Evolutionary conservation across 1,140 invertebrate genomes (phyloP).

Genomic region (Cryptotermes secundus): DNA sequence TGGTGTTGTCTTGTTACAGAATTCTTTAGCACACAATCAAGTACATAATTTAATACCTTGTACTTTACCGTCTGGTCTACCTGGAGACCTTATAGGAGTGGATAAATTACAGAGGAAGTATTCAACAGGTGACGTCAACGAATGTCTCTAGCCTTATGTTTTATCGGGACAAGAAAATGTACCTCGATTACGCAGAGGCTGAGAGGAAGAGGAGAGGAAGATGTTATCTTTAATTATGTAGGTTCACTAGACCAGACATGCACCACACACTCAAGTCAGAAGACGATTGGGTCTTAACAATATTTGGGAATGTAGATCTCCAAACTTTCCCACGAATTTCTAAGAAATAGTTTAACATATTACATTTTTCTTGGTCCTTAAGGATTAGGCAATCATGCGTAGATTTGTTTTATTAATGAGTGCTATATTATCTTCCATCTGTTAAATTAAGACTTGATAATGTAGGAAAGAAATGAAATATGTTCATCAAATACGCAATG

Average conservation of each 20-base stretch:
- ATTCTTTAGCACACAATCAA: neutral
- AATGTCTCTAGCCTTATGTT: neutral
- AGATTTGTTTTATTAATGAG: neutral
- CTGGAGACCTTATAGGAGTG: neutral
- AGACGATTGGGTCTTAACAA: neutral
- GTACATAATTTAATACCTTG: neutral
- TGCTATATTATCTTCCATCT: neutral
- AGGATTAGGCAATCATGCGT: neutral
- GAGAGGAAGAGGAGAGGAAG: neutral
- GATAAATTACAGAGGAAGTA: neutral
- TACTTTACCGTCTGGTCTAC: neutral
- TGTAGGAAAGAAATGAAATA: too few relatives aligned
- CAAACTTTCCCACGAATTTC: neutral
- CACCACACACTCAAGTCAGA: neutral
- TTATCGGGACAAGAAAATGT: neutral
- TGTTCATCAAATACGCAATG: too few relatives aligned
- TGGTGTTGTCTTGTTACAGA: conserved; percentile 10
- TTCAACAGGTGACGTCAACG: neutral
- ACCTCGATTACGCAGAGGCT: neutral
- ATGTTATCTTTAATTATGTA: conserved; percentile 14
- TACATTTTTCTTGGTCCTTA: neutral
- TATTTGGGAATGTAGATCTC: conserved; percentile 7
- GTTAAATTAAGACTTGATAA: too few relatives aligned
- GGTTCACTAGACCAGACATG: neutral
- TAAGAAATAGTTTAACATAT: neutral